Percentiles rank a stretch among this genome's conserved stretches.
These are phyloP conservation scores for Aviceda subcristata DNA, from an alignment of 2,113 vertebrate genomes.

Conservation along the genomic window DNA sequence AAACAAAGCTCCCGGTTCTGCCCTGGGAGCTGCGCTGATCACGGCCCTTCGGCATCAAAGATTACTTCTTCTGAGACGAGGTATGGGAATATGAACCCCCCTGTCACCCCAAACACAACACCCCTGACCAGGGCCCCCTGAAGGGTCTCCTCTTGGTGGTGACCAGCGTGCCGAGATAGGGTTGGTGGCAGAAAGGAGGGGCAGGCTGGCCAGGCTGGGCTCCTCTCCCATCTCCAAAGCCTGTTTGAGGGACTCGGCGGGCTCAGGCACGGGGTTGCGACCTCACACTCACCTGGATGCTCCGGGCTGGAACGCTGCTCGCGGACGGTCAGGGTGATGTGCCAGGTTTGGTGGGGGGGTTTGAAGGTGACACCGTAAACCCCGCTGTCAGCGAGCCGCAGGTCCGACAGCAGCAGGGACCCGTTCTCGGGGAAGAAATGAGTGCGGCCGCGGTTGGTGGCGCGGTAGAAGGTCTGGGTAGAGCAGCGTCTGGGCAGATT, in stretches of 20 bases:
- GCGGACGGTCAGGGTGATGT: neutral
- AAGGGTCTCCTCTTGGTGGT: neutral
- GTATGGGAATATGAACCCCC: no score
- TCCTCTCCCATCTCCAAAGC: neutral
- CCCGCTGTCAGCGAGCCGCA: no score
- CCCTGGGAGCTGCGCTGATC: neutral
- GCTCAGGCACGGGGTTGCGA: neutral
- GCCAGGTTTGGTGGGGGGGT: rapidly evolving
- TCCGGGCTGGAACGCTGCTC: rapidly evolving
- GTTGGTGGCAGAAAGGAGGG: neutral
- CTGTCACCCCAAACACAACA: rapidly evolving
- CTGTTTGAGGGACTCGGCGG: neutral
- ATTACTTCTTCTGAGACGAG: no score
- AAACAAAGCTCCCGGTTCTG: neutral
- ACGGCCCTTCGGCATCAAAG: neutral
- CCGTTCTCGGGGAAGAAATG: no score
- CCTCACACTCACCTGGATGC: rapidly evolving
- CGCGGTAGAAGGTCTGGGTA: no score
- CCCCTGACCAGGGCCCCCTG: neutral
- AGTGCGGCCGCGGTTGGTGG: no score
- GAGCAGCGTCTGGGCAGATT: no score
- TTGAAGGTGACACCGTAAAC: no score
- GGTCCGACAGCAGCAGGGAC: no score
- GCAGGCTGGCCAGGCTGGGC: neutral
- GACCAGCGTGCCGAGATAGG: neutral